Conservation (phyloP, 2,888 invertebrate species). For the Drosophila hamatofila region DNA sequence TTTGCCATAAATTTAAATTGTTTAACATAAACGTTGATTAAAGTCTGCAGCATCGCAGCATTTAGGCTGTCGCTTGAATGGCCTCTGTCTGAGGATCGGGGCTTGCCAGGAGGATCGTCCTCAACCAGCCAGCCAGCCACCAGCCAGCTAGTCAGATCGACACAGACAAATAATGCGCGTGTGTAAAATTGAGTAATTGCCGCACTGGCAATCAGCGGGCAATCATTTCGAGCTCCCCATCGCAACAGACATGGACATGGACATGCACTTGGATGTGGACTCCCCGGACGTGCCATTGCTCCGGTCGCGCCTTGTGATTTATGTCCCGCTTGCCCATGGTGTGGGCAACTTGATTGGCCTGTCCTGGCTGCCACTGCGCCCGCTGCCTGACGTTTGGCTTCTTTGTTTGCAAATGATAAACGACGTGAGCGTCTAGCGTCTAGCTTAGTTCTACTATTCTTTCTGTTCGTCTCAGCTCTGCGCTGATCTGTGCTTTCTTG, state of each 20-base stretch:
- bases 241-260: conserved; percentile 40
- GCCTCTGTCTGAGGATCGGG: conserved; percentile 22
- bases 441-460: not conserved
- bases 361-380: conserved; percentile 43
- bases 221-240: conserved; percentile 70
- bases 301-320: conserved; percentile 75
- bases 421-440: conserved; percentile 67
- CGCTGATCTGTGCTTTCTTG: conserved; percentile 21
- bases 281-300: conserved; percentile 44
- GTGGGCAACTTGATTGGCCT: conserved; percentile 73
- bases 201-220: conserved; percentile 80
- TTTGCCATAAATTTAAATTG: conserved; percentile 83
- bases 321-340: conserved; percentile 68
- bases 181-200: conserved; percentile 81
- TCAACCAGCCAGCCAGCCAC: conserved; percentile 6
- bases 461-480: conserved; percentile 1
- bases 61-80: conserved; percentile 65
- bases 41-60: conserved; percentile 65
- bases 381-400: conserved; percentile 64
- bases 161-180: conserved; percentile 81
- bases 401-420: conserved; percentile 79
- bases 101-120: conserved; percentile 36
- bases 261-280: conserved; percentile 44
- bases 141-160: conserved; percentile 54
- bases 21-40: conserved; percentile 81